Evolutionary conservation across 2,888 invertebrate genomes (phyloP).

Genomic region (Volucella inflata): DNA sequence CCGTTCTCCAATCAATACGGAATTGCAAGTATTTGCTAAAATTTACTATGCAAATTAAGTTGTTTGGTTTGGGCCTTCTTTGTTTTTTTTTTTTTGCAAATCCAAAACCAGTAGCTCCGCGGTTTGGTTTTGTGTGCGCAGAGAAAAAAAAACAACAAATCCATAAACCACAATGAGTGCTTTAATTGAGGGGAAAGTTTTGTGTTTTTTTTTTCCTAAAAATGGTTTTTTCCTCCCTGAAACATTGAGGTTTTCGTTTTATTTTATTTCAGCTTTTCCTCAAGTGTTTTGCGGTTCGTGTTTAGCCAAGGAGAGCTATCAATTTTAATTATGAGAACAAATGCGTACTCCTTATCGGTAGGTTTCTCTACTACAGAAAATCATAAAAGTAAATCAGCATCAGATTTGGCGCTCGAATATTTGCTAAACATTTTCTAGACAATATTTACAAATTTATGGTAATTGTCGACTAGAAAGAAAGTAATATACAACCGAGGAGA

Average conservation of each 20-base stretch:
- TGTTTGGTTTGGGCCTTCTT: background rate
- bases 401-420: conserved; percentile 22
- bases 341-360: conserved; percentile 42
- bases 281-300: conserved; percentile 33
- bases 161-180: conserved; percentile 23
- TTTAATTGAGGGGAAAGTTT: conserved; percentile 28
- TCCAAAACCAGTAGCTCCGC: background rate
- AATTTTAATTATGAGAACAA: conserved; percentile 54
- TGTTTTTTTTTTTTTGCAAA: background rate
- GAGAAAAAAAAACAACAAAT: background rate
- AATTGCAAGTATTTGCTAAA: conserved; percentile 26
- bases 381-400: conserved; percentile 10
- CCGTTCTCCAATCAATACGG: conserved; percentile 23
- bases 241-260: background rate
- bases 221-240: background rate
- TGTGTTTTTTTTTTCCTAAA: background rate
- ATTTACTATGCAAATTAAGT: conserved; percentile 46
- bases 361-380: background rate
- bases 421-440: conserved; percentile 30
- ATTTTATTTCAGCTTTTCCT: background rate
- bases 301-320: conserved; percentile 15
- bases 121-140: background rate
- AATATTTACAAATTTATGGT: conserved; percentile 33
- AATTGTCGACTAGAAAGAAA: conserved; percentile 8
- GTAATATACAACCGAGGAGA: background rate